Base-by-base conservation (phyloP, 2,797 vertebrate genomes). In the Manis javanica region DNA sequence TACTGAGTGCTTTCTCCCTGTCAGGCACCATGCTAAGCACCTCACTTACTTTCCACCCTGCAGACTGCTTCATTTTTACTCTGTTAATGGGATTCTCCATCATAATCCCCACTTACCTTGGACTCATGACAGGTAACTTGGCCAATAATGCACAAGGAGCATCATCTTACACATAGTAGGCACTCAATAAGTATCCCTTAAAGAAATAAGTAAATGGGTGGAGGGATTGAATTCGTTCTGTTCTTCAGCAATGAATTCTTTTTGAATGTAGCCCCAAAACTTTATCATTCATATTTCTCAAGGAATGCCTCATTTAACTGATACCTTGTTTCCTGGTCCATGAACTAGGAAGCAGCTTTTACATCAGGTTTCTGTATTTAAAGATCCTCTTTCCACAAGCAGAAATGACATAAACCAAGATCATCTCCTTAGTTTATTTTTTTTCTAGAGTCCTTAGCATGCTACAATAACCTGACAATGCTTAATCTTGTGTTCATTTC, bases 401-500 rank as follows among this genome's bases (percentile, higher is more conserved):
- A 98, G 97, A 98, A 98, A 99, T 98, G 97, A 98, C 98, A 98
- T 98, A 98, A 98, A 98, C 98, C 97, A 97, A 98, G 98, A 98
- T 98, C 96, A 94, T 97, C 94, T 98, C 98, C 98, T 98, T 98
- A 98, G 97, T 99, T 99, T 99, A 99, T 99, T 99, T 99, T 93
- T 53, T 98, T 98, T 98, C 99, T 99, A 99, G 98, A 98, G 98
- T 98, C 98, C 98, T 99, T 98, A 98, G 99, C 99, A 99, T 99
- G 99, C 99, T 99, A 99, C 98, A 99, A 98, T 99, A 98, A 98
- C 98, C 98, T 98, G 98, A 98, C 98, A 99, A 98, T 98, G 98
- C 98, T 99, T 99, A 99, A 99, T 99, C 98, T 97, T 97, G 98
- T 98, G 98, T 98, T 98, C 98, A 98, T 98, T 99, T 99, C 99